phyloP scores from a whole-genome alignment of 1,140 invertebrate species.

The Dinoponera quadriceps region DNA sequence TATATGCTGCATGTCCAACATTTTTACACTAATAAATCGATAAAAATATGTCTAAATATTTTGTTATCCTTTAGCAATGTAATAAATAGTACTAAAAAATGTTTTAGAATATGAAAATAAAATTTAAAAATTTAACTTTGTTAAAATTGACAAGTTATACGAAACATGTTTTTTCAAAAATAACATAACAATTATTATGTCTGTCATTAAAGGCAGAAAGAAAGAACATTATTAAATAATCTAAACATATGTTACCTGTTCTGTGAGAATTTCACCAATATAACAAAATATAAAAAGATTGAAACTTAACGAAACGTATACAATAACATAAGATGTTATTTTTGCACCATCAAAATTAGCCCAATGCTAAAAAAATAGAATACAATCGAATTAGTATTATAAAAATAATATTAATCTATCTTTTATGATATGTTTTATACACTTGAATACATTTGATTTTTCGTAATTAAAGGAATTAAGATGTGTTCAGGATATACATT shows the following conservation, averaged over 20 bases:
- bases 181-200: no score
- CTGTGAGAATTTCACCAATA: slow-evolving; percentile 70
- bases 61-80: not conserved
- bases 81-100: no score
- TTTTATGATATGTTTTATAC: no score
- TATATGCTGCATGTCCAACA: slow-evolving; percentile 61
- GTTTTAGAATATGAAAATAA: no score
- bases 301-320: slow-evolving; percentile 67
- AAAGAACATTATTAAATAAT: no score
- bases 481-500: no score
- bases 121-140: not conserved
- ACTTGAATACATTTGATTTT: no score
- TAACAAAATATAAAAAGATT: slow-evolving; percentile 77
- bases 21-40: slow-evolving; percentile 59
- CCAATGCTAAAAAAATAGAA: slow-evolving; percentile 69
- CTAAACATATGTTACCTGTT: slow-evolving; percentile 64
- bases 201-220: no score
- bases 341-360: slow-evolving; percentile 28
- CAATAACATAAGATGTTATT: slow-evolving; percentile 54
- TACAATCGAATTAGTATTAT: not conserved
- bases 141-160: not conserved
- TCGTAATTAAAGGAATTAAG: no score
- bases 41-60: not conserved
- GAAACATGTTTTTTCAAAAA: not conserved
- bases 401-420: no score